phyloP scores from a whole-genome alignment of 1,140 invertebrate species.

The Cyclina sinensis region DNA sequence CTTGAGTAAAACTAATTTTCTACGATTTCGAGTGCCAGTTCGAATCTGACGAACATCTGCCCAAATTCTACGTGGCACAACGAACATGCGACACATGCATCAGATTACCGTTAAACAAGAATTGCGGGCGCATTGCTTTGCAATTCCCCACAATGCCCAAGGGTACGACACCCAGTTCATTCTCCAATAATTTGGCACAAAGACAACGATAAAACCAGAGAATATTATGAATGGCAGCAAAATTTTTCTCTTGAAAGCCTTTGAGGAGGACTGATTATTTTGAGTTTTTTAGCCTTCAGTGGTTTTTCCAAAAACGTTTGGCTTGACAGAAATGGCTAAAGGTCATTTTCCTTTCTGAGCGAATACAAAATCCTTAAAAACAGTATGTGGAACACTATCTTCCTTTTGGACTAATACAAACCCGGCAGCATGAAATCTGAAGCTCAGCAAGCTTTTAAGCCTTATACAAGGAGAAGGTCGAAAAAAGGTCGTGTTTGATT shows the following conservation, averaged over 20 bases:
- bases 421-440: background rate
- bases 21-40: constrained; percentile 30
- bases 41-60: background rate
- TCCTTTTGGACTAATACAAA: background rate
- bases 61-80: background rate
- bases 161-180: constrained; percentile 28
- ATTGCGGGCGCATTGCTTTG: background rate
- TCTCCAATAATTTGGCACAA: background rate
- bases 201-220: constrained; percentile 7
- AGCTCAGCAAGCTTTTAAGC: background rate
- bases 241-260: constrained; percentile 6
- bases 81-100: background rate
- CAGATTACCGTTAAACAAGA: background rate
- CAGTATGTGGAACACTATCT: background rate
- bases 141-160: constrained; percentile 23
- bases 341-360: constrained; percentile 24
- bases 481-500: background rate
- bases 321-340: constrained; percentile 24
- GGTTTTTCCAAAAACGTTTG: constrained; percentile 10
- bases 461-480: background rate
- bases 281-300: background rate
- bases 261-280: background rate
- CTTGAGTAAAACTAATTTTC: background rate
- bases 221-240: constrained; percentile 35
- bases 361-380: background rate